Evolutionary conservation across 2,113 vertebrate species (phyloP).

Genomic region (Egretta garzetta): DNA sequence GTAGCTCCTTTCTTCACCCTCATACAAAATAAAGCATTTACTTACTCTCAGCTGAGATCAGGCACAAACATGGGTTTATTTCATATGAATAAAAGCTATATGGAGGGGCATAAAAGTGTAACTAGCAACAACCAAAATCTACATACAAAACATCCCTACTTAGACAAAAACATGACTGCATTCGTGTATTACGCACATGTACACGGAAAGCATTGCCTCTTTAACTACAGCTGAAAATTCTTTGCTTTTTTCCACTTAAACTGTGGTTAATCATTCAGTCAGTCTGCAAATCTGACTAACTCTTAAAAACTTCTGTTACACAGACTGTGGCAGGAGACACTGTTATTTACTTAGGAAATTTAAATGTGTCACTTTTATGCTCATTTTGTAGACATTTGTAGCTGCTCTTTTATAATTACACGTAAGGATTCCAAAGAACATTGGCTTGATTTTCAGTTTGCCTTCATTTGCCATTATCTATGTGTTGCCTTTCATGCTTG

Average conservation of each 20-base stretch:
- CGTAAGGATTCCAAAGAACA: neutral
- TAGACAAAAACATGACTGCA: neutral
- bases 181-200: fast-evolving
- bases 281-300: neutral
- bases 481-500: neutral
- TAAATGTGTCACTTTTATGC: neutral
- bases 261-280: neutral
- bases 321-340: neutral
- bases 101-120: neutral
- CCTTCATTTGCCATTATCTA: neutral
- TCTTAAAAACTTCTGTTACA: neutral
- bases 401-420: neutral
- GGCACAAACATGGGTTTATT: neutral
- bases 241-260: neutral
- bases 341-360: neutral
- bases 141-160: neutral
- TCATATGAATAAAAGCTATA: neutral
- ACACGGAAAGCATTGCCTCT: neutral
- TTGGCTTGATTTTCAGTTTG: neutral
- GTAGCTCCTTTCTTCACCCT: neutral
- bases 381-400: neutral
- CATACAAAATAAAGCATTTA: neutral
- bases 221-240: neutral
- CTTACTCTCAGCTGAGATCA: neutral
- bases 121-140: neutral